Evolutionary conservation across 2,797 vertebrate genomes (phyloP), one percentile per base, ranked within the genome.

Genomic region (Acropternis orthonyx): DNA sequence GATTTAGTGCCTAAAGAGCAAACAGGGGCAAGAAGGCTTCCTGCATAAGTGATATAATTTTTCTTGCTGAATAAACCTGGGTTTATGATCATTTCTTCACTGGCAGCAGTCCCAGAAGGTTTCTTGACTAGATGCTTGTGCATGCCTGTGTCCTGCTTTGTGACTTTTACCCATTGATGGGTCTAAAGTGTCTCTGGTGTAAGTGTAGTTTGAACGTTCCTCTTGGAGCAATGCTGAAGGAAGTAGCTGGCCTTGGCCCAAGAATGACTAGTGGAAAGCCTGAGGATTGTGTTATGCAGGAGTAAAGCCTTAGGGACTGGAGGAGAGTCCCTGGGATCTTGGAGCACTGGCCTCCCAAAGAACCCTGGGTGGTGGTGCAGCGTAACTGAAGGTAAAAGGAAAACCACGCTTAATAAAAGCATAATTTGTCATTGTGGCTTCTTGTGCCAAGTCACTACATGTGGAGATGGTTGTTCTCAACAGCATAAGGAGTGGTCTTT

Each of bases 171-270:
- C 36, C 39, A 3, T 1, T 14, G 8, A 3, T 22, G 9, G n/a
- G 2, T 58, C 55, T 73, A 18, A 82, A 65, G 51, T 4, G 2
- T 48, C 17, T 79, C 36, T 59, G 36, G 24, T 49, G 3, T 28
- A 14, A 68, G 51, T 1, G 1, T 37, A 2, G 51, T 54, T 18
- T 0, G 1, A 17, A 5, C 0, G 0, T 19, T 69, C 22, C 0
- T 43, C 63, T 23, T 32, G 14, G 58, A 69, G 78, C 48, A 48
- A 8, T 34, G 56, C 36, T 41, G 48, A 37, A 19, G 15, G 48
- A 49, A 72, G 22, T 1, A 74, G n/a, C 26, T 89, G n/a, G 74
- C 3, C 39, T 73, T 52, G n/a, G 39, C 67, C 39, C 15, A 67
- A 26, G 43, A 19, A 11, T 65, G 46, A 20, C 17, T 14, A 3